These are phyloP conservation scores for Himalopsyche tibetana DNA, from an alignment of 2,888 invertebrate species.

Conservation along the genomic window DNA sequence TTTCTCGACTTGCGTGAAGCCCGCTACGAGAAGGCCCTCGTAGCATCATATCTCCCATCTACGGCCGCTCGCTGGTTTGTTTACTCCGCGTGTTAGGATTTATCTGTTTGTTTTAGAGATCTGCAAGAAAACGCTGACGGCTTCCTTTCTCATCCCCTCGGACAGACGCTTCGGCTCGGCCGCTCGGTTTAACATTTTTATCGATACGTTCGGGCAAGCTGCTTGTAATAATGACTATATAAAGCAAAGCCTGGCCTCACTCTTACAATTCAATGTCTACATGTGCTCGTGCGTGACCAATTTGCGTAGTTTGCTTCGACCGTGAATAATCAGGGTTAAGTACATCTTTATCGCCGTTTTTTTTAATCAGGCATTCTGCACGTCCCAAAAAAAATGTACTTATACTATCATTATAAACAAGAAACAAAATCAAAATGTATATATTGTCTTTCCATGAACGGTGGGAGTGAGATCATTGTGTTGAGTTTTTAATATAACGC, in stretches of 20 bases:
- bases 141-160: conserved; percentile 43
- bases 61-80: conserved; percentile 50
- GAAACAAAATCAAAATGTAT: too few relatives aligned
- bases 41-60: conserved; percentile 29
- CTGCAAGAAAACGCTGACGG: conserved; percentile 57
- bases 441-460: too few relatives aligned
- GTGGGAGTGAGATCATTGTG: too few relatives aligned
- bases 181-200: conserved; percentile 34
- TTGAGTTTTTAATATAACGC: too few relatives aligned
- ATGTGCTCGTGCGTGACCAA: too few relatives aligned
- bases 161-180: neutral
- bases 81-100: conserved; percentile 58
- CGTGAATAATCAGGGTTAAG: too few relatives aligned
- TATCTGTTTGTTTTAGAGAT: conserved; percentile 62
- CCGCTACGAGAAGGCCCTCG: neutral
- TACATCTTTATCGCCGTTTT: too few relatives aligned
- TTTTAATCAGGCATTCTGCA: too few relatives aligned
- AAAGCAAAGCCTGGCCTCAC: neutral
- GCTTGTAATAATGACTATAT: conserved; percentile 34
- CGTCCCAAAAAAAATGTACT: too few relatives aligned
- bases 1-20: conserved; percentile 47
- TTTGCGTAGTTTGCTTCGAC: too few relatives aligned
- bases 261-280: neutral
- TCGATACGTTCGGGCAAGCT: conserved; percentile 9
- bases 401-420: too few relatives aligned